Base-by-base conservation (phyloP, 2,888 invertebrate species). In the Chalcis sispes region DNA sequence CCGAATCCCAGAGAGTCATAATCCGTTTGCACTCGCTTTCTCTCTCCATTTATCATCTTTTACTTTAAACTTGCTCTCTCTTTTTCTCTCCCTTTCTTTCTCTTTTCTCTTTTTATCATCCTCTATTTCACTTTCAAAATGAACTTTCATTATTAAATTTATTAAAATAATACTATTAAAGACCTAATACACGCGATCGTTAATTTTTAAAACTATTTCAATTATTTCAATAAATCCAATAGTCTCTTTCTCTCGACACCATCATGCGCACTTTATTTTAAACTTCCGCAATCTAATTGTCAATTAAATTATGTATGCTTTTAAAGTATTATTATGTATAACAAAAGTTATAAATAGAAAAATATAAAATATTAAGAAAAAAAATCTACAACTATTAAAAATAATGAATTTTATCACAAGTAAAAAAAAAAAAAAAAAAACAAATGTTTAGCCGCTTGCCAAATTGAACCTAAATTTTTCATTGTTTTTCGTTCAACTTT, bases 371-470 rank as follows among this genome's bases (percentile, higher is more conserved):
- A 13, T 27, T 3, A 23, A 50, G 10, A 1, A 50, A 23, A 1
- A 23, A 8, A 1, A 23, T n/a, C n/a, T n/a, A n/a, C n/a, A n/a
- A n/a, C n/a, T n/a, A n/a, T n/a, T n/a, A n/a, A n/a, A n/a, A n/a
- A n/a, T n/a, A n/a, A n/a, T n/a, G n/a, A n/a, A n/a, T n/a, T n/a
- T n/a, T n/a, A n/a, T n/a, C n/a, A n/a, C n/a, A n/a, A n/a, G n/a
- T n/a, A n/a, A n/a, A n/a, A n/a, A n/a, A n/a, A n/a, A n/a, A n/a
- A n/a, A n/a, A 3, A 3, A 0, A 40, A 20, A 13, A 18, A 64
- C 80, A 81, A 80, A 80, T 80, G 80, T 23, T 50, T n/a, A n/a
- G n/a, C n/a, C n/a, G n/a, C n/a, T 50, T 3, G n/a, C n/a, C n/a
- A n/a, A n/a, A n/a, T n/a, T n/a, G n/a, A n/a, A n/a, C n/a, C n/a